Evolutionary conservation across 2,113 vertebrate species (phyloP).

Genomic region (Stictonetta naevosa): DNA sequence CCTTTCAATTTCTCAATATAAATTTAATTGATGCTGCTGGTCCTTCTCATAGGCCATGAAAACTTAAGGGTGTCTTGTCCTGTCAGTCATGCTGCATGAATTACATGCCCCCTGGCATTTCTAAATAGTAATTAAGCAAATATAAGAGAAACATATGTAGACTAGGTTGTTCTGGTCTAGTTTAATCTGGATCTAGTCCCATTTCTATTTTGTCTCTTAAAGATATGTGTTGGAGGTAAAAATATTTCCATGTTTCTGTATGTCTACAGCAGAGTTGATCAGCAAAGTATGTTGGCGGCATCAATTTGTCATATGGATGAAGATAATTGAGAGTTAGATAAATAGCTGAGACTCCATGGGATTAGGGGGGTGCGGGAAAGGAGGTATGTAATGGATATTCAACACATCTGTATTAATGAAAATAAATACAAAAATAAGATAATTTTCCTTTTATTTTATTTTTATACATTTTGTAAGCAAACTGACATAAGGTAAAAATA

Average conservation of each 20-base stretch:
- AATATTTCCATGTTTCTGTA: background rate
- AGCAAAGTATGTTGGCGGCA: background rate
- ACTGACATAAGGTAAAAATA: background rate
- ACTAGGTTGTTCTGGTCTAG: background rate
- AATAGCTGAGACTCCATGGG: background rate
- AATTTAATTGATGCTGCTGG: background rate
- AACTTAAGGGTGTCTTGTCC: background rate
- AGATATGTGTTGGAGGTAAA: background rate
- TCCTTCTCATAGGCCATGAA: background rate
- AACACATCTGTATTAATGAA: background rate
- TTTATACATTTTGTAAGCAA: background rate
- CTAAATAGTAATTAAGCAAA: background rate
- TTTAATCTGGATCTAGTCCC: background rate
- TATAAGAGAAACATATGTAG: background rate
- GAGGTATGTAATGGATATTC: background rate
- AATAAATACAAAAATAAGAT: background rate
- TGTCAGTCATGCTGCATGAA: background rate
- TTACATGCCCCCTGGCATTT: background rate
- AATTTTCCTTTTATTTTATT: background rate
- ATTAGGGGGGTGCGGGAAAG: rapidly evolving
- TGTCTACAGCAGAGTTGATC: background rate
- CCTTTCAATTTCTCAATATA: background rate
- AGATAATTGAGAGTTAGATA: background rate
- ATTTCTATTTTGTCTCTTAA: background rate
- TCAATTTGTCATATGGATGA: background rate